These are phyloP conservation scores for Pyralis farinalis DNA, from an alignment of 2,888 invertebrate genomes.

Conservation along the genomic window DNA sequence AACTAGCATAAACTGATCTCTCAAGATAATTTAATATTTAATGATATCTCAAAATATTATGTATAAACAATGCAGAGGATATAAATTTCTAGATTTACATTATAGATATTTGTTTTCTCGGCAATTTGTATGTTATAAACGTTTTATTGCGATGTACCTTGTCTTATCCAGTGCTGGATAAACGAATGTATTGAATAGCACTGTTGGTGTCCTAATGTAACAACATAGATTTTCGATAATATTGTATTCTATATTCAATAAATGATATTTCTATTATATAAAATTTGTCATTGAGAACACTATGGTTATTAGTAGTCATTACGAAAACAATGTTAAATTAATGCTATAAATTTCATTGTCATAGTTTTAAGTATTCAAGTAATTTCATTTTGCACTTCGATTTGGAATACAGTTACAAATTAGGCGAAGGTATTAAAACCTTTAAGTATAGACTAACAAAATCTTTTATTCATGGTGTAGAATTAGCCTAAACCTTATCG, in stretches of 20 bases:
- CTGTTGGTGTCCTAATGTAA: constrained; percentile 74
- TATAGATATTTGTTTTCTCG: constrained; percentile 60
- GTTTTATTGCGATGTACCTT: constrained; percentile 60
- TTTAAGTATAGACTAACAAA: constrained; percentile 65
- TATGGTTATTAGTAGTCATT: constrained; percentile 73
- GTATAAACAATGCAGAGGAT: constrained; percentile 69
- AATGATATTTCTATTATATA: constrained; percentile 78
- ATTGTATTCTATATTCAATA: constrained; percentile 79
- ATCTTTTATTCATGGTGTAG: constrained; percentile 70
- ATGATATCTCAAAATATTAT: constrained; percentile 72
- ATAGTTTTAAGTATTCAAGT: constrained; percentile 77
- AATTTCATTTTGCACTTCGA: constrained; percentile 76
- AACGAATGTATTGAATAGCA: constrained; percentile 66
- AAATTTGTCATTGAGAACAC: constrained; percentile 75
- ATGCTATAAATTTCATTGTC: constrained; percentile 75
- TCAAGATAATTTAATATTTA: constrained; percentile 74
- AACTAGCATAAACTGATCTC: constrained; percentile 79
- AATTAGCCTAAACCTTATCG: constrained; percentile 59
- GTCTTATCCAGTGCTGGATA: constrained; percentile 64
- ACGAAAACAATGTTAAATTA: constrained; percentile 67
- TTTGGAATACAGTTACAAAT: constrained; percentile 72
- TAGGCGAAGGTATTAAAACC: constrained; percentile 58
- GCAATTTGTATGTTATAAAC: constrained; percentile 57
- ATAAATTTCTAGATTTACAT: constrained; percentile 69
- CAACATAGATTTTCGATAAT: constrained; percentile 77